phyloP scores from a whole-genome alignment of 2,113 vertebrate genomes.

The Stomatorhinus ivindoensis region DNA sequence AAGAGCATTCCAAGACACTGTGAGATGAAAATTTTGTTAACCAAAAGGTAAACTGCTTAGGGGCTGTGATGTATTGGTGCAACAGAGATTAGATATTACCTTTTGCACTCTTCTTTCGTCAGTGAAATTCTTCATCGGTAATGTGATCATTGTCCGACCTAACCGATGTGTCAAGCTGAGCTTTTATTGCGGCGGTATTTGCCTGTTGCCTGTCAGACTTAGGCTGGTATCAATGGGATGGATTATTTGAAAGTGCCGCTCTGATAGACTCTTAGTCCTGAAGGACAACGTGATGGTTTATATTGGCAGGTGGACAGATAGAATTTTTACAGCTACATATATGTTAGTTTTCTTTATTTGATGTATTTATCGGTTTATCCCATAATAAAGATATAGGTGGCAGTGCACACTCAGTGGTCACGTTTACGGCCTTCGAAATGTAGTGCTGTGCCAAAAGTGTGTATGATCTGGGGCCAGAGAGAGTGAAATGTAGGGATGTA shows the following conservation, averaged over 20 bases:
- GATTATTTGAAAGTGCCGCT: not conserved
- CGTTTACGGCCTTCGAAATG: not conserved
- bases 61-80: slow-evolving; percentile 2
- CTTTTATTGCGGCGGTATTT: not conserved
- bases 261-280: not conserved
- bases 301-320: not conserved
- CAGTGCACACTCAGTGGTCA: not conserved
- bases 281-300: not conserved
- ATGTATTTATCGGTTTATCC: not conserved
- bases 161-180: slow-evolving; percentile 13
- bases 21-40: not conserved
- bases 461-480: not conserved
- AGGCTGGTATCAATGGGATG: not conserved
- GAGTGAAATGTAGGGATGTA: not conserved
- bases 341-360: slow-evolving; percentile 12
- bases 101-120: not conserved
- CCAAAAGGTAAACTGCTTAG: slow-evolving; percentile 1
- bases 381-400: slow-evolving; percentile 2
- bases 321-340: not conserved
- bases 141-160: slow-evolving; percentile 4
- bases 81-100: slow-evolving; percentile 7
- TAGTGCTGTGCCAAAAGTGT: not conserved
- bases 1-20: not conserved
- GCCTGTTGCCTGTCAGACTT: not conserved
- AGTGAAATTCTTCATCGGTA: not conserved